These are phyloP conservation scores for Hemibagrus wyckioides DNA, from an alignment of 2,113 vertebrate species.

Conservation along the genomic window DNA sequence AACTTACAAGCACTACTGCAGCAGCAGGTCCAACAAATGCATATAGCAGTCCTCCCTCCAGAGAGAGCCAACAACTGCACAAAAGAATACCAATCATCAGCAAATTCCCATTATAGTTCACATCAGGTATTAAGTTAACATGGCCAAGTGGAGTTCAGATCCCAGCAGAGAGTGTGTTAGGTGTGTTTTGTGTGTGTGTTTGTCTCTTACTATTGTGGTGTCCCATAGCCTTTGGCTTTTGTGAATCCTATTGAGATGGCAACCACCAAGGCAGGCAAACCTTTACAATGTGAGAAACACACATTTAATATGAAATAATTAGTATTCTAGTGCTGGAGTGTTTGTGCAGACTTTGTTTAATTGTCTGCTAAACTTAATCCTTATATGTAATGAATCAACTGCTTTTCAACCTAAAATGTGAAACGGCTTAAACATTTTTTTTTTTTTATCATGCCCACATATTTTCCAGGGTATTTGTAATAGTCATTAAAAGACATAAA, in stretches of 20 bases:
- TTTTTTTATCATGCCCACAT: neutral
- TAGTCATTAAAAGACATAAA: neutral
- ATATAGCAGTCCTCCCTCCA: constrained; percentile 96
- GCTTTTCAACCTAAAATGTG: no score
- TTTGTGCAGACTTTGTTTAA: neutral
- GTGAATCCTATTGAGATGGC: constrained; percentile 99
- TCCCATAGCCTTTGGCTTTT: constrained; percentile 98
- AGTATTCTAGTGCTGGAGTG: neutral
- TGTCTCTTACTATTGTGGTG: constrained; percentile 90
- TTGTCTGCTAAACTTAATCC: neutral
- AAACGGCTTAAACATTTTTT: neutral
- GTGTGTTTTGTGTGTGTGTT: constrained; percentile 3
- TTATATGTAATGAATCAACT: neutral
- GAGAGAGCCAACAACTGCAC: constrained; percentile 96
- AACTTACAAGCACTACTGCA: constrained; percentile 94
- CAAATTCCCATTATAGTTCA: constrained; percentile 77
- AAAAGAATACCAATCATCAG: constrained; percentile 58
- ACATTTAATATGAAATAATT: constrained; percentile 53
- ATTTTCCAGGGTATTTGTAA: neutral
- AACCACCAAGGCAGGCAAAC: constrained; percentile 95
- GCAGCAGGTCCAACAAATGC: constrained; percentile 98
- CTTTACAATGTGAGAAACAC: constrained; percentile 73
- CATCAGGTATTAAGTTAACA: constrained; percentile 68
- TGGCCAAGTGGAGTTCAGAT: constrained; percentile 59
- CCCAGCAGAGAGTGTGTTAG: constrained; percentile 51